Conservation (phyloP, 1,140 invertebrate genomes). For the Rhynchophorus ferrugineus region DNA sequence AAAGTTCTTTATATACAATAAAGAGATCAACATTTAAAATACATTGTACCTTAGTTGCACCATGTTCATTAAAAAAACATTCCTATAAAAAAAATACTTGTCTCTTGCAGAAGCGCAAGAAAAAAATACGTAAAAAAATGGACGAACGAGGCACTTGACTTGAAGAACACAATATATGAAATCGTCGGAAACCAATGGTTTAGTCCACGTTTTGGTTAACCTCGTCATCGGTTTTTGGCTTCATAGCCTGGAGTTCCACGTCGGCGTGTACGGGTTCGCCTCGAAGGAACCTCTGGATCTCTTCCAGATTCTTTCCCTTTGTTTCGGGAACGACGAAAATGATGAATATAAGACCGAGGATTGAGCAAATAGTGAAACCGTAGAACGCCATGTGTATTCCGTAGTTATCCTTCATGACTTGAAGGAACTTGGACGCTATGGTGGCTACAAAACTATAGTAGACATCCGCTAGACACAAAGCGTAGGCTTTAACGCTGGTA, state of each 20-base stretch:
- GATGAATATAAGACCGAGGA: slow-evolving; percentile 55
- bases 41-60: no score
- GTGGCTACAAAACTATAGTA: slow-evolving; percentile 67
- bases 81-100: no score
- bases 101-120: no score
- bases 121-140: no score
- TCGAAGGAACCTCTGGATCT: slow-evolving; percentile 33
- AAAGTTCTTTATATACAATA: no score
- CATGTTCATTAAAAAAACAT: no score
- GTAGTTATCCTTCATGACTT: slow-evolving; percentile 51
- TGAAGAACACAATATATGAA: no score
- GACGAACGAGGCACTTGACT: no score
- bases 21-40: no score
- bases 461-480: slow-evolving; percentile 61
- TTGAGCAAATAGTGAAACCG: slow-evolving; percentile 61
- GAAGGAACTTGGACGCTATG: slow-evolving; percentile 65
- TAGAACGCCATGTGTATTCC: slow-evolving; percentile 66
- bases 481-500: slow-evolving; percentile 60
- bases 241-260: slow-evolving; percentile 14
- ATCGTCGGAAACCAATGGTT: no score
- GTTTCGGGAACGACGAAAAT: slow-evolving; percentile 67
- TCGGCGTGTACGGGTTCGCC: slow-evolving; percentile 10
- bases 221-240: slow-evolving; percentile 3
- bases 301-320: slow-evolving; percentile 67
- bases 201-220: background rate